Percentiles rank a stretch among this genome's conserved stretches.
Conservation (phyloP, 30 jellyfish, hydroid and myxozoan genomes). For the Nemopilema nomurai region DNA sequence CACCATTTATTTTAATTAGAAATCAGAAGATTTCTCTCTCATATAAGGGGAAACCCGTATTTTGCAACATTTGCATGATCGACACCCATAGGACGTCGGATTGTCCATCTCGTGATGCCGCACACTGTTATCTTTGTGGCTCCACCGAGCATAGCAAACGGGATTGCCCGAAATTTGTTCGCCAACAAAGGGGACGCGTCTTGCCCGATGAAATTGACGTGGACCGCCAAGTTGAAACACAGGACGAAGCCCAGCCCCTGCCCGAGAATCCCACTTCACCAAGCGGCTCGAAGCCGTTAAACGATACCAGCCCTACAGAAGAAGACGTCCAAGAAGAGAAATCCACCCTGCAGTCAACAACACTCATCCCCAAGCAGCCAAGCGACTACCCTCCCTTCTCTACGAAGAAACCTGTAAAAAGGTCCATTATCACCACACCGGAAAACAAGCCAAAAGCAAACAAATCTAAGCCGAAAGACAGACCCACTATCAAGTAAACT, state of each 20-base stretch:
- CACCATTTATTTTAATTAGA: background rate
- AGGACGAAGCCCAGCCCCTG: too few species aligned
- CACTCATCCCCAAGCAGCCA: too few species aligned
- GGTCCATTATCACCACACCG: background rate
- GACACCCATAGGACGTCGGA: background rate
- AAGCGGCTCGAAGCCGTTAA: too few species aligned
- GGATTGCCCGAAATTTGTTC: background rate
- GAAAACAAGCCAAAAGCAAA: background rate
- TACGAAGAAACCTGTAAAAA: background rate
- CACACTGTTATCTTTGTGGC: background rate
- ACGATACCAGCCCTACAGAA: too few species aligned
- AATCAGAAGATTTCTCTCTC: background rate
- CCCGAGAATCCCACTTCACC: too few species aligned
- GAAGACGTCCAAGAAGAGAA: too few species aligned
- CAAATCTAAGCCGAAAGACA: background rate
- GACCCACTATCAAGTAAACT: background rate
- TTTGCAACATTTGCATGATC: background rate
- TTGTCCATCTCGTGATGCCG: background rate
- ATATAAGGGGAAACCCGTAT: background rate
- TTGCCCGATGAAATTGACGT: background rate
- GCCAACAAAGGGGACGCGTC: background rate
- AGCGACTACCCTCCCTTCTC: too few species aligned
- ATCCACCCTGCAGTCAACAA: too few species aligned
- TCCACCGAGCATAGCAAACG: background rate
- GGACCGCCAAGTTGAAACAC: background rate